Base-by-base conservation (phyloP, 2,888 invertebrate genomes). In the Andrena flavipes region DNA sequence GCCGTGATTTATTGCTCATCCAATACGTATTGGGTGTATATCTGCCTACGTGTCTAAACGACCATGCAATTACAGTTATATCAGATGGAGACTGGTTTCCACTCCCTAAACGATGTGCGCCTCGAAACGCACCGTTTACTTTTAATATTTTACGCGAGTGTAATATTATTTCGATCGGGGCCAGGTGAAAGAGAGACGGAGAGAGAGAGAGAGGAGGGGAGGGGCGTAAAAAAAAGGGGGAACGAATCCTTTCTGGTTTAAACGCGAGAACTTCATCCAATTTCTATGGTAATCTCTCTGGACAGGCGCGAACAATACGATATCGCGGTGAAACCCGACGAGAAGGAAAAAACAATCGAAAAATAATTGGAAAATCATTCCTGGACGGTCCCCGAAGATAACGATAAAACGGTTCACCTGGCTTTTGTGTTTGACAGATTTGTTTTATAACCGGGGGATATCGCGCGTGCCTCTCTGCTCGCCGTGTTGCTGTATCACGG, bases 81-180 rank as follows among this genome's bases (percentile, higher is more conserved):
- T 80, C 88, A 86, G 80, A 88, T 84, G 76, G 76, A 86, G 84
- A 79, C 80, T 88, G 84, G 82, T 86, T 88, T 86, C 86, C 86
- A 88, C 82, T 84, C 82, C 80, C 84, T 78, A 82, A 84, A 82
- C 82, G 60, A 56, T 69, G 59, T 73, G 56, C 73, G 67, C 76
- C 84, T 84, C 81, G 48, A 60, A 77, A 68, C 67, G 42, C 62
- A 48, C 75, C 64, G 73, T 80, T 80, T 83, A 75, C 79, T 79
- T 42, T 82, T 82, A 79, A 79, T 69, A 42, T 62, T 56, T 5
- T 10, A 56, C 56, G 35, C 65, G 68, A 51, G 26, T 30, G 6
- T 73, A 64, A 70, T 68, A 65, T 56, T 71, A 56, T 69, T 29
- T 60, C 63, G 30, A 51, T 49, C 49, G 48, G 23, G 56, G 23